These are phyloP conservation scores for Rhingia rostrata DNA, from an alignment of 2,888 invertebrate species.

Conservation along the genomic window DNA sequence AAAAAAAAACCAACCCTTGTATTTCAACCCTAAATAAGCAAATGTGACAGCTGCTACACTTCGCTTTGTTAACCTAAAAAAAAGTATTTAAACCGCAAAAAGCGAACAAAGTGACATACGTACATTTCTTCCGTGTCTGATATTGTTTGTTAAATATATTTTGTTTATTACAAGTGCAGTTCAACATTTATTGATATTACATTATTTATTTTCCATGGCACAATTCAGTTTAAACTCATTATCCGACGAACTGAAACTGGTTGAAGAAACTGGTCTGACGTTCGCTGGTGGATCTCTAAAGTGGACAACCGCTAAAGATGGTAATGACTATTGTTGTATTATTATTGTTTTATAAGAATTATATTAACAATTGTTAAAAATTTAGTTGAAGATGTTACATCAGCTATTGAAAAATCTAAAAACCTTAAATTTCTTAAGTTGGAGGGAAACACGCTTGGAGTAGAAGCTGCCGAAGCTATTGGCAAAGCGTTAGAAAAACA, in stretches of 20 bases:
- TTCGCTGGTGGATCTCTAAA: constrained; percentile 92
- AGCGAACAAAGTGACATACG: not conserved
- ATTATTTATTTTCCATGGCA: constrained; percentile 21
- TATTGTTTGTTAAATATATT: not conserved
- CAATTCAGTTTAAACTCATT: constrained; percentile 38
- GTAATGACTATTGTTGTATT: constrained; percentile 83
- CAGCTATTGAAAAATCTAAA: constrained; percentile 89
- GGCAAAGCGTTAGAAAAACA: constrained; percentile 90
- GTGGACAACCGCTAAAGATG: constrained; percentile 90
- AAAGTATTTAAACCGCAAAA: not conserved
- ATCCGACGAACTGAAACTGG: constrained; percentile 74
- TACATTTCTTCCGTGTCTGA: not conserved
- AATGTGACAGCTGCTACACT: constrained; percentile 33
- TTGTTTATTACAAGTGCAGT: not conserved
- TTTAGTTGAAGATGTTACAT: constrained; percentile 88
- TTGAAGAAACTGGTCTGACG: constrained; percentile 86
- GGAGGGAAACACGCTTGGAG: constrained; percentile 96
- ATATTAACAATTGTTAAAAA: not conserved
- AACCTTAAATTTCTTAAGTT: constrained; percentile 90
- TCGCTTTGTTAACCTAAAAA: constrained; percentile 25
- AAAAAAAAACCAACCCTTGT: not conserved
- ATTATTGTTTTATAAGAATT: not conserved
- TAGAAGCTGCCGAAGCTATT: constrained; percentile 93
- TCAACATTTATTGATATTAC: not conserved
- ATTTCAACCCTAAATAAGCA: constrained; percentile 2